A percentile compares a stretch with the other conserved stretches of the same genome.
Evolutionary conservation across 2,797 vertebrate species (phyloP).

Genomic region (Antrozous pallidus): DNA sequence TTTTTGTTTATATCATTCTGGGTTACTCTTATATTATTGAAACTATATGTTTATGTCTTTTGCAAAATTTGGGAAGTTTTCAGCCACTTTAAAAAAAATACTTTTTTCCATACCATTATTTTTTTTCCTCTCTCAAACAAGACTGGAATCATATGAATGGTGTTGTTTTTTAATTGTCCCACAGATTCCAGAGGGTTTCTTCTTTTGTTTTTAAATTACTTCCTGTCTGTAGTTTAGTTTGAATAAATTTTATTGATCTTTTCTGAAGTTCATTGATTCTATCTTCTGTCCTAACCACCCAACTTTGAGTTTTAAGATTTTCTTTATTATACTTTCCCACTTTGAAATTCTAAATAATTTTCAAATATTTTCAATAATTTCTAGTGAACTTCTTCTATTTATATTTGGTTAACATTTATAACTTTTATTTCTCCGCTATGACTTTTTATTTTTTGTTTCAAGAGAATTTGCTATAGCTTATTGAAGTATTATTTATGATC

Average conservation of each 20-base stretch:
- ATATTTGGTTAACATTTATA: background rate
- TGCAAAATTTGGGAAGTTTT: background rate
- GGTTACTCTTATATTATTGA: background rate
- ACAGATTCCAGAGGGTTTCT: background rate
- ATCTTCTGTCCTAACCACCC: background rate
- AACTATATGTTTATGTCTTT: background rate
- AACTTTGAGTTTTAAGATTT: background rate
- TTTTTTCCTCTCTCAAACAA: background rate
- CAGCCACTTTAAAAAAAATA: background rate
- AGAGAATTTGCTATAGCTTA: background rate
- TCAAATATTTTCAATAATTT: background rate
- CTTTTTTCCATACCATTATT: background rate
- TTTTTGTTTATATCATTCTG: background rate
- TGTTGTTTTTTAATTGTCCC: background rate
- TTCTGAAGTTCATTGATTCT: background rate
- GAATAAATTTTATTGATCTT: background rate
- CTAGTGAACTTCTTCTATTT: background rate
- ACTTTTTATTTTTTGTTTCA: background rate
- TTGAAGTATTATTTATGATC: background rate
- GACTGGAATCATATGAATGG: background rate
- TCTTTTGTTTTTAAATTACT: background rate
- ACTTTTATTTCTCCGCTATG: background rate
- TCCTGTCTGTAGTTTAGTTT: background rate
- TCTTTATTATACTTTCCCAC: background rate
- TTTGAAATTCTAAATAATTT: background rate